These are phyloP conservation scores for Ennomos erosarius DNA, from an alignment of 2,888 invertebrate genomes.

Conservation along the genomic window DNA sequence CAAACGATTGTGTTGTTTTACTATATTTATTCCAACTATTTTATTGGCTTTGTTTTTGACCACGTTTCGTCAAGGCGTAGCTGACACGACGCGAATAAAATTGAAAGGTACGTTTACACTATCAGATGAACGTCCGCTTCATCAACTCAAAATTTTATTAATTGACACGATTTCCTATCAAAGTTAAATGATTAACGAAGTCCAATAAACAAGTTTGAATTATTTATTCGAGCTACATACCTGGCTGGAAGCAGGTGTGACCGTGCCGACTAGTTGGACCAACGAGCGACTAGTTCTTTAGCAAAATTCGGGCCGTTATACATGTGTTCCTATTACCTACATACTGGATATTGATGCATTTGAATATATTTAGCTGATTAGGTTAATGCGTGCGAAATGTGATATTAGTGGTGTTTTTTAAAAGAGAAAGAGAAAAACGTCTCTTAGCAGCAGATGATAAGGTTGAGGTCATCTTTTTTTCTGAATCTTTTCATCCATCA, in stretches of 20 bases:
- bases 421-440: constrained; percentile 4
- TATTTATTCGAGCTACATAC: constrained; percentile 67
- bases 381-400: constrained; percentile 39
- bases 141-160: constrained; percentile 25
- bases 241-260: constrained; percentile 63
- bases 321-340: constrained; percentile 72
- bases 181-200: constrained; percentile 58
- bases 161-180: constrained; percentile 55
- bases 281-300: constrained; percentile 52
- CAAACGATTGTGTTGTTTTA: too few species aligned
- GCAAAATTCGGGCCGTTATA: constrained; percentile 76
- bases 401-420: constrained; percentile 22
- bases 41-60: too few species aligned
- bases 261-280: constrained; percentile 60
- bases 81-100: too few species aligned
- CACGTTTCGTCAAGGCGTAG: too few species aligned
- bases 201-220: constrained; percentile 65
- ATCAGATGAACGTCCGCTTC: background rate
- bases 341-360: constrained; percentile 44
- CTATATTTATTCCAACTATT: too few species aligned
- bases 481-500: too few species aligned
- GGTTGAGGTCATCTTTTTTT: too few species aligned
- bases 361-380: constrained; percentile 39
- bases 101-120: background rate
- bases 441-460: background rate